Base-by-base conservation (phyloP, 2,888 invertebrate species). In the Agonum fuliginosum region DNA sequence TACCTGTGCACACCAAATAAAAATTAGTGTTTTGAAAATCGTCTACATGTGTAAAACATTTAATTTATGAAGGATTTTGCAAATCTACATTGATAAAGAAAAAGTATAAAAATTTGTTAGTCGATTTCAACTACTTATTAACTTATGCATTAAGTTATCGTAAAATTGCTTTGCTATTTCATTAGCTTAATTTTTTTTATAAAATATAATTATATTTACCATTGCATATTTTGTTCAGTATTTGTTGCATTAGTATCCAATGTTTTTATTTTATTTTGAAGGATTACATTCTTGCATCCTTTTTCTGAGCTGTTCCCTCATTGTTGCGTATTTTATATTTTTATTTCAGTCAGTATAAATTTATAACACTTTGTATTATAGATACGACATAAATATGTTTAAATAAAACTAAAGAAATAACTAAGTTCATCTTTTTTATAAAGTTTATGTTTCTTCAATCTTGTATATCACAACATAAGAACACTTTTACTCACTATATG, bases 1-100 rank as follows among this genome's bases (percentile, higher is more conserved):
- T 22, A 75, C 67, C 75, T 75, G 67, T 27, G 62, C 65, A 75
- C 22, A 75, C 48, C 67, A 75, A 67, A 75, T 19, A 19, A 12
- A 34, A 75, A 75, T 75, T 75, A 75, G 46, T 22, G 27, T 43
- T 20, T 12, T n/a, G 62, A 22, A 43, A 19, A 27, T 62, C 22
- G 4, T 30, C n/a, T n/a, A 22, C 10, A 54, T 3, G 0, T 24
- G 5, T 51, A 12, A 34, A 71, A 71, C 46, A 30, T 71, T 30
- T 71, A 71, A 30, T 22, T 17, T 48, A 14, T 51, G 46, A 48
- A 27, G 37, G 72, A 54, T 22, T 34, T 54, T 62, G 27, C 58
- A 37, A 37, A 34, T 72, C 46, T 72, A 72, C 71, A 51, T 27
- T 37, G 30, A 72, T 10, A 54, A n/a, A 48, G 48, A 48, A 71